Conservation (phyloP, 1,140 invertebrate genomes). For the Dinothrombium tinctorium region DNA sequence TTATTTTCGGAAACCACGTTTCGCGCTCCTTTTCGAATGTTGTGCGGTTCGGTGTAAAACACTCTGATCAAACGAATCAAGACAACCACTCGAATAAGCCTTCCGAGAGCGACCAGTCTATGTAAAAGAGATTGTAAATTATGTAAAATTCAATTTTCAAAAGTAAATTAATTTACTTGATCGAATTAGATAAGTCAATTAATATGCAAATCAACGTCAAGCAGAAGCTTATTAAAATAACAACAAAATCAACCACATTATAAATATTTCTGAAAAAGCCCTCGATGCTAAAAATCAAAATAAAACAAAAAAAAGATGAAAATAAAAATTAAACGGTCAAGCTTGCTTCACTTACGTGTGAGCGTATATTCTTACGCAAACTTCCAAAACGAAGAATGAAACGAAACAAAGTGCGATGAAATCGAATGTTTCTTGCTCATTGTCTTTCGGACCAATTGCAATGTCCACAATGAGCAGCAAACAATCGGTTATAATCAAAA, state of each 20-base stretch:
- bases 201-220: conserved; percentile 21
- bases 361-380: conserved; percentile 21
- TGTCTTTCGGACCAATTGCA: conserved; percentile 15
- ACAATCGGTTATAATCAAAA: conserved; percentile 23
- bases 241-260: conserved; percentile 24
- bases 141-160: not conserved
- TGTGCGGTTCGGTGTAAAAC: conserved; percentile 22
- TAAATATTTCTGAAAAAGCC: conserved; percentile 23
- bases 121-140: conserved; percentile 10
- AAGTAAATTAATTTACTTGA: conserved; percentile 11
- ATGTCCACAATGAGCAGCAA: conserved; percentile 22
- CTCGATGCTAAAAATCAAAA: conserved; percentile 14
- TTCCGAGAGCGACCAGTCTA: conserved; percentile 23
- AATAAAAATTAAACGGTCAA: not conserved
- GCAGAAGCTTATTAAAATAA: conserved; percentile 24
- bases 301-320: conserved; percentile 11
- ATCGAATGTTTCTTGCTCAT: conserved; percentile 12
- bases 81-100: conserved; percentile 25
- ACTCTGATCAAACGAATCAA: conserved; percentile 23
- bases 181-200: conserved; percentile 14
- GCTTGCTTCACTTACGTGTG: conserved; percentile 18
- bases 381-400: conserved; percentile 22
- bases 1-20: conserved; percentile 33
- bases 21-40: conserved; percentile 24
- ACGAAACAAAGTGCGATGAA: conserved; percentile 21